Conservation (phyloP, 2,888 invertebrate species). For the Cerceris rybyensis region DNA sequence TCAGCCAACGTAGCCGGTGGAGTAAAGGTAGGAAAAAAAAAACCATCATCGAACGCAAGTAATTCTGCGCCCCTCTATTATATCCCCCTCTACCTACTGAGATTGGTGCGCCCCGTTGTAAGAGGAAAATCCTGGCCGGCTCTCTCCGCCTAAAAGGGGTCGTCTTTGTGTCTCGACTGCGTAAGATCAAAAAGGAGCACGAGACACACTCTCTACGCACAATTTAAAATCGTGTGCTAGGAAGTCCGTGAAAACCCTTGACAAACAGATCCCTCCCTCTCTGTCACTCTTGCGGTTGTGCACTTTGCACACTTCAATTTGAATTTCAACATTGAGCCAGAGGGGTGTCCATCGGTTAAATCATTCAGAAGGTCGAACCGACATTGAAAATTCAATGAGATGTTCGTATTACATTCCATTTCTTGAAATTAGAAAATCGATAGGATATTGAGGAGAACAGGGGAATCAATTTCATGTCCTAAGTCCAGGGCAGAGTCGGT, state of each 20-base stretch:
- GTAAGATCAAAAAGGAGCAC: slow-evolving; percentile 52
- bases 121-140: slow-evolving; percentile 37
- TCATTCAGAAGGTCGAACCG: no score
- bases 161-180: slow-evolving; percentile 58
- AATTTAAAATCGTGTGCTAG: slow-evolving; percentile 26
- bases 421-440: neutral
- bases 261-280: neutral
- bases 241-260: neutral
- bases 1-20: neutral
- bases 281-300: neutral
- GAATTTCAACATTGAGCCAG: neutral
- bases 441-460: neutral
- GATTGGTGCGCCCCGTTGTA: slow-evolving; percentile 38
- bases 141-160: slow-evolving; percentile 37
- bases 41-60: slow-evolving; percentile 53
- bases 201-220: slow-evolving; percentile 31
- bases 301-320: neutral
- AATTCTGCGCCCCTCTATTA: slow-evolving; percentile 51
- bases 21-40: slow-evolving; percentile 14
- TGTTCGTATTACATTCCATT: no score
- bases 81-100: slow-evolving; percentile 24
- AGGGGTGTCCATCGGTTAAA: no score
- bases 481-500: slow-evolving; percentile 7
- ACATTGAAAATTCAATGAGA: no score
- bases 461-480: slow-evolving; percentile 3